These are phyloP conservation scores for Drosophila ohnishii DNA, from an alignment of 1,140 invertebrate species.

Conservation along the genomic window DNA sequence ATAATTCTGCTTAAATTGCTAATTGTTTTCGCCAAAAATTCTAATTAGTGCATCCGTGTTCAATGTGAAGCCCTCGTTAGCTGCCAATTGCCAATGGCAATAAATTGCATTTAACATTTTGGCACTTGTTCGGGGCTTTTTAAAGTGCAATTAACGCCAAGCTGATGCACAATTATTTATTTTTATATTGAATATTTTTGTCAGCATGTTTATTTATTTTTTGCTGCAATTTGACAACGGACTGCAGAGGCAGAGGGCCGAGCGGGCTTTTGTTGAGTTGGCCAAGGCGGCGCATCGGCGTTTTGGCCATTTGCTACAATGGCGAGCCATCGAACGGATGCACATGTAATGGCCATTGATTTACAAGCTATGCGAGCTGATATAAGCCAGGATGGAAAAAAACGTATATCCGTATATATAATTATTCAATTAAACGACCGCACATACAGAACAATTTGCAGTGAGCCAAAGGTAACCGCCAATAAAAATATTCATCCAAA, in stretches of 20 bases:
- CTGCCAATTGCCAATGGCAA: slow-evolving; percentile 43
- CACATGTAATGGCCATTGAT: slow-evolving; percentile 70
- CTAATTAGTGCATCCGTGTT: slow-evolving; percentile 59
- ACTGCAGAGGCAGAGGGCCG: neutral
- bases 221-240: slow-evolving; percentile 46
- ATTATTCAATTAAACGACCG: slow-evolving; percentile 80
- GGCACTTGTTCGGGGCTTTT: slow-evolving; percentile 55
- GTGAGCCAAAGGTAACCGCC: slow-evolving; percentile 65
- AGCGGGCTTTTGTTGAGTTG: slow-evolving; percentile 58
- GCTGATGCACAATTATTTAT: slow-evolving; percentile 55
- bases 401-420: slow-evolving; percentile 36
- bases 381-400: slow-evolving; percentile 40
- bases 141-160: slow-evolving; percentile 67
- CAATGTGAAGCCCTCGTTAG: slow-evolving; percentile 49
- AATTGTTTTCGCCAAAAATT: slow-evolving; percentile 62
- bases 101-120: slow-evolving; percentile 70
- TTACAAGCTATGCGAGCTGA: slow-evolving; percentile 53
- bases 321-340: slow-evolving; percentile 50
- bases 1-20: slow-evolving; percentile 52
- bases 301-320: slow-evolving; percentile 49
- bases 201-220: slow-evolving; percentile 15
- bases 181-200: slow-evolving; percentile 22
- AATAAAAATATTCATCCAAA: slow-evolving; percentile 72
- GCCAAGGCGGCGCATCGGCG: slow-evolving; percentile 36
- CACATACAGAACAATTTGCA: slow-evolving; percentile 55